Evolutionary conservation across 1,140 invertebrate genomes (phyloP), one percentile per base, ranked within the genome.

Genomic region (Papilio helenus): DNA sequence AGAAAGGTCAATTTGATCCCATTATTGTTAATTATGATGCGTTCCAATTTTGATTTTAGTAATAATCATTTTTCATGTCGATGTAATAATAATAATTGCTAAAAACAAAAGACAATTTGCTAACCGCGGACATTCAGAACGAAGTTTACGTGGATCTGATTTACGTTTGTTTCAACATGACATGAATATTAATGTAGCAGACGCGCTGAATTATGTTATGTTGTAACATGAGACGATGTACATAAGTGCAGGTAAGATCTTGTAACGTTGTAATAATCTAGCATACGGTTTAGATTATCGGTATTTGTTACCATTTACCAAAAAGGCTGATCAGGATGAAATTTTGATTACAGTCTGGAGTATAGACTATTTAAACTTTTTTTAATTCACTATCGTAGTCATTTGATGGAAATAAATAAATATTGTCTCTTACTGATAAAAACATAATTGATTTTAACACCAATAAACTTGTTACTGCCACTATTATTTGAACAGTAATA

Each of bases 151-250:
- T 34, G 73, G 20, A 51, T 76, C 73, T 76, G 14, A 18, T 76
- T 76, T 76, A 26, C 73, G 12, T 46, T 23, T 34, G 46, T 76
- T 76, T 76, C 73, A 46, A 76, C 73, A 76, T 14, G 5, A 23
- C 18, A 12, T 18, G 44, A 55, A 76, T 76, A 76, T 76, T 51
- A 55, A 51, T 26, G 55, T 1, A 39, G 5, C 20, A 51, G 44
- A 34, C n/a, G 73, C 44, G 73, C 46, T 51, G 73, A 20, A 42
- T 20, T 72, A 4, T 34, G 39, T 44, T 14, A n/a, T 23, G 71
- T 46, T 72, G 42, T 20, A 42, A 72, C 18, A 44, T 39, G n/a
- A n/a, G 18, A 34, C n/a, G n/a, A n/a, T 8, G 34, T 39, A 39
- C 34, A 39, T 39, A 39, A 0, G 34, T 39, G 7, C 34, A 39